Evolutionary conservation across 1,140 invertebrate species (phyloP).

Genomic region (Meteorus sp.): DNA sequence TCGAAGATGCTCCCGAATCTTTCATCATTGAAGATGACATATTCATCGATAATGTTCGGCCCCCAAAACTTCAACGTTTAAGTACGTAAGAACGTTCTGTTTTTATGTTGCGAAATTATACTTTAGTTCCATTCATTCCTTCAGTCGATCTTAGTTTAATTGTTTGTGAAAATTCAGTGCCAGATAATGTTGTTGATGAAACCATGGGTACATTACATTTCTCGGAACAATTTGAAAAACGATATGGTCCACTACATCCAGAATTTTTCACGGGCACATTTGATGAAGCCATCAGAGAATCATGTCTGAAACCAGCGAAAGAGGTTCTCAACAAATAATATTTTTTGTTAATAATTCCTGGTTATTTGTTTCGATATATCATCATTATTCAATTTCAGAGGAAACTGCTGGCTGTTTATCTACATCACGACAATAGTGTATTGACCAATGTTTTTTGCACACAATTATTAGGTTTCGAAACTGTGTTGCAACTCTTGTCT

Average conservation of each 20-base stretch:
- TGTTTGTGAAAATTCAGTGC: slow-evolving; percentile 65
- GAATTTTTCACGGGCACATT: slow-evolving; percentile 89
- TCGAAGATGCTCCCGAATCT: slow-evolving; percentile 79
- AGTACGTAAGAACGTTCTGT: slow-evolving; percentile 64
- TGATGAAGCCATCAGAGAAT: slow-evolving; percentile 86
- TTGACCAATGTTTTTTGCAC: slow-evolving; percentile 95
- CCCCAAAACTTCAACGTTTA: slow-evolving; percentile 74
- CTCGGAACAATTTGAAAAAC: slow-evolving; percentile 77
- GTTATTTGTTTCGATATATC: not conserved
- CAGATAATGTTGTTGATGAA: slow-evolving; percentile 84
- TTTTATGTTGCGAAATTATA: too few relatives aligned
- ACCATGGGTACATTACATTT: slow-evolving; percentile 85
- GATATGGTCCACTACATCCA: slow-evolving; percentile 81
- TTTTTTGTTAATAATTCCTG: not conserved
- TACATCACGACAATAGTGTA: slow-evolving; percentile 93
- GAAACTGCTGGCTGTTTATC: slow-evolving; percentile 87
- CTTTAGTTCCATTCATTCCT: too few relatives aligned
- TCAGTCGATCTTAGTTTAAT: slow-evolving; percentile 17
- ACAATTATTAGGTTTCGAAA: slow-evolving; percentile 86
- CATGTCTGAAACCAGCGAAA: slow-evolving; percentile 82
- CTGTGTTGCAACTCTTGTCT: slow-evolving; percentile 82
- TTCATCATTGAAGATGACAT: slow-evolving; percentile 85
- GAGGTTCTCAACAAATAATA: slow-evolving; percentile 67
- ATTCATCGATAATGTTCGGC: slow-evolving; percentile 73
- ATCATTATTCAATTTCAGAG: slow-evolving; percentile 68